Base-by-base conservation (phyloP, 2,113 vertebrate genomes). In the Pyrgilauda ruficollis region DNA sequence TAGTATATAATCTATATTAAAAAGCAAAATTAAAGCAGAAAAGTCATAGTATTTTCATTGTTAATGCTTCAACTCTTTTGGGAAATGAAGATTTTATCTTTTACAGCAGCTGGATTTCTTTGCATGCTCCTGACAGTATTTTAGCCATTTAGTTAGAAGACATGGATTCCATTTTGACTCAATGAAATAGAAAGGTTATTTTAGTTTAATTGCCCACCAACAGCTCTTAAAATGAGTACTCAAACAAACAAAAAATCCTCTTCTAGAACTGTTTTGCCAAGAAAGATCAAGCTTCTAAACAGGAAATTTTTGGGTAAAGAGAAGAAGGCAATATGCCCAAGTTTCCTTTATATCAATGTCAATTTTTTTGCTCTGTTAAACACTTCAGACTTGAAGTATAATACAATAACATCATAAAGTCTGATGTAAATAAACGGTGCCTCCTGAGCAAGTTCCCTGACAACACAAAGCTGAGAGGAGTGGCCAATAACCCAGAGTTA, bases 351-450 rank as follows among this genome's bases (percentile, higher is more conserved):
- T 75, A 67, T 39, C 52, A 47, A 55, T 28, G 67, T 64, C 59
- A 43, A 79, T 8, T 63, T 95, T 26, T 90, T 93, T 84, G 33
- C 31, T 94, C 52, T 43, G 18, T 74, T 89, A 89, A 93, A 64
- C 31, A 49, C 13, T 75, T 80, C 50, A 90, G 81, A 92, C 53
- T 37, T 87, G 18, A 94, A 87, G 23, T 43, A 44, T 14, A 53
- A 35, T 56, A 59, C 9, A 88, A 50, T 47, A 83, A 89, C 58
- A 91, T 85, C 14, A 82, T 66, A 80, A 96, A 94, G 31, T 70
- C 62, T 49, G 27, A 49, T 89, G 41, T 87, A 37, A 58, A 75
- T 82, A 79, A 93, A 64, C 16, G 85, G 50, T 49, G 15, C 7
- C 55, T 55, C 12, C 47, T 69, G 24, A 83, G 39, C 46, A 75